These are phyloP conservation scores for Drosophila tani DNA, from an alignment of 1,140 invertebrate genomes.

Conservation along the genomic window DNA sequence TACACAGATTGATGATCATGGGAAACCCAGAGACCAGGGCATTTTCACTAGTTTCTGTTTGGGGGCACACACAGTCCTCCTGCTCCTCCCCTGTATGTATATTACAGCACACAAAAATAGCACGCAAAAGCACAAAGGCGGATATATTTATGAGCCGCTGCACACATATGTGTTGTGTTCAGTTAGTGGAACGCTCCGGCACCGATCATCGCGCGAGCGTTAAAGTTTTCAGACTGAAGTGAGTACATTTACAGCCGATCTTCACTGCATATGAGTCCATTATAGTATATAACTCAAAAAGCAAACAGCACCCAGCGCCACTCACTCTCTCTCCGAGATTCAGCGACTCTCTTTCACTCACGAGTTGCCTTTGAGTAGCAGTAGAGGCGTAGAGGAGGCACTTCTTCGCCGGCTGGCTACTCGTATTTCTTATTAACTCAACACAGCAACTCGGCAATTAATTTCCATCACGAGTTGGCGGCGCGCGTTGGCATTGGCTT, in stretches of 20 bases:
- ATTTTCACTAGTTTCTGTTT: constrained; percentile 44
- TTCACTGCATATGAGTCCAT: constrained; percentile 4
- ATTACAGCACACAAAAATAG: constrained; percentile 62
- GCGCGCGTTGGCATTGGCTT: constrained; percentile 20
- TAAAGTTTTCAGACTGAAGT: constrained; percentile 53
- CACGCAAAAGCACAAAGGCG: constrained; percentile 28
- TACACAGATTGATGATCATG: constrained; percentile 37
- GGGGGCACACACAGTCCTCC: not conserved
- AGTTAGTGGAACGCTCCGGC: constrained; percentile 14
- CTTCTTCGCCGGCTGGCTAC: constrained; percentile 14
- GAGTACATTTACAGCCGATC: constrained; percentile 40
- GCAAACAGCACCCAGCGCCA: not conserved
- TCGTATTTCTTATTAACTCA: constrained; percentile 30
- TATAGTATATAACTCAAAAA: constrained; percentile 10
- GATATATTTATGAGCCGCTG: constrained; percentile 38
- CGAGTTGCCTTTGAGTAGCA: constrained; percentile 5
- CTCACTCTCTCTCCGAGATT: constrained; percentile 6
- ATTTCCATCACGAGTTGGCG: constrained; percentile 39
- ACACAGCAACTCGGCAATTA: constrained; percentile 42
- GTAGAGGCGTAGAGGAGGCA: not conserved
- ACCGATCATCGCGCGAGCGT: constrained; percentile 55
- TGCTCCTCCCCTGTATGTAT: constrained; percentile 1
- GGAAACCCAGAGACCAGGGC: constrained; percentile 21
- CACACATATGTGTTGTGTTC: constrained; percentile 5
- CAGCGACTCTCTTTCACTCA: constrained; percentile 2